phyloP scores from a whole-genome alignment of 1,140 invertebrate genomes.

The Drosophila obscura region DNA sequence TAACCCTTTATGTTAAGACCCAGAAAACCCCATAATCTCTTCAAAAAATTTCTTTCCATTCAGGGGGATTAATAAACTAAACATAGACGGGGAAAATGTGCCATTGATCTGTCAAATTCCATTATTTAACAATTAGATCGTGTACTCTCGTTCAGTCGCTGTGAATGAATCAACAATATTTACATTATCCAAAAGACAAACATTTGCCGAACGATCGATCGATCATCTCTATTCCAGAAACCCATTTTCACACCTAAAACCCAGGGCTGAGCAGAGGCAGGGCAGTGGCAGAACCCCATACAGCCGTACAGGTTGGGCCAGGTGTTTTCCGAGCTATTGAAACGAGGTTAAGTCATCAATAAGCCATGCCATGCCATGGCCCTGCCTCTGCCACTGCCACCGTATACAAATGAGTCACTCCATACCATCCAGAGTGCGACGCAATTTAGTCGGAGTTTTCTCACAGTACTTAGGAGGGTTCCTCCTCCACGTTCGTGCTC shows the following conservation, averaged over 20 bases:
- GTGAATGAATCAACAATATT: slow-evolving; percentile 49
- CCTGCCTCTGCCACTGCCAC: slow-evolving; percentile 3
- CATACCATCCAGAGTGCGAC: slow-evolving; percentile 31
- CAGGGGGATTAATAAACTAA: slow-evolving; percentile 9
- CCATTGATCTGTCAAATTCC: slow-evolving; percentile 55
- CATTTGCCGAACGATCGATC: slow-evolving; percentile 46
- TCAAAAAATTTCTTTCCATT: slow-evolving; percentile 3
- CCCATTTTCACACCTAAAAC: slow-evolving; percentile 68
- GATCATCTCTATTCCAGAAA: slow-evolving; percentile 53
- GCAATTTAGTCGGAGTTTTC: slow-evolving; percentile 60
- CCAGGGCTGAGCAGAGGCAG: not conserved
- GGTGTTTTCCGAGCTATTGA: slow-evolving; percentile 57
- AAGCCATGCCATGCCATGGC: slow-evolving; percentile 41
- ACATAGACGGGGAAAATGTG: slow-evolving; percentile 6
- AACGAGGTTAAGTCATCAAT: slow-evolving; percentile 81
- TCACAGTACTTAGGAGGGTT: slow-evolving; percentile 70
- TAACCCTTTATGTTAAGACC: not conserved
- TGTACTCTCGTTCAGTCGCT: not conserved
- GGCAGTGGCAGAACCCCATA: not conserved
- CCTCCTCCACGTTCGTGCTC: slow-evolving; percentile 15
- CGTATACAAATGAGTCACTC: slow-evolving; percentile 73
- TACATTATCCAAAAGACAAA: slow-evolving; percentile 55
- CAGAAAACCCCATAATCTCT: slow-evolving; percentile 11
- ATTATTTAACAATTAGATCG: slow-evolving; percentile 69
- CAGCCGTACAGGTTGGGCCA: slow-evolving; percentile 60